phyloP scores from a whole-genome alignment of 2,113 vertebrate species.

The Procapra przewalskii region DNA sequence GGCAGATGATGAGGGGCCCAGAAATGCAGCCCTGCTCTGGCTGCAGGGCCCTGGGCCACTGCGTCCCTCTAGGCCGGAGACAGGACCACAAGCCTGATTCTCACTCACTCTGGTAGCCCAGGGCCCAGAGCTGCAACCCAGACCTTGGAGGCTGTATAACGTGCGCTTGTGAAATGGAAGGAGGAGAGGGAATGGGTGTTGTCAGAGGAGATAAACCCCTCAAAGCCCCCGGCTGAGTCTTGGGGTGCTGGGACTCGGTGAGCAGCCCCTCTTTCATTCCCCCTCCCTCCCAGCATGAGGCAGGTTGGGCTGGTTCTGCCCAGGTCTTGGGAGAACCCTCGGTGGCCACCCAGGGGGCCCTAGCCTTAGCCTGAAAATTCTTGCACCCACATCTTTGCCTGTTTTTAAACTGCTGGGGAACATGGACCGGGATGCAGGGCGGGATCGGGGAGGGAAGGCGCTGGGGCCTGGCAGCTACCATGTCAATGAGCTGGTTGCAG shows the following conservation, averaged over 20 bases:
- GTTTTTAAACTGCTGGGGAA: not conserved
- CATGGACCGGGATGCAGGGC: fast-evolving
- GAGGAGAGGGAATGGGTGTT: fast-evolving
- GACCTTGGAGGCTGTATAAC: fast-evolving
- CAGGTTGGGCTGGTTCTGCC: not conserved
- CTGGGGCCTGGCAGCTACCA: slow-evolving; percentile 69
- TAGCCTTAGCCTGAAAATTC: too few species aligned
- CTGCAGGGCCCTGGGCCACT: fast-evolving
- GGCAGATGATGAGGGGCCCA: not conserved
- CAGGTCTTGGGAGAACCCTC: not conserved
- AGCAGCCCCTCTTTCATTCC: not conserved
- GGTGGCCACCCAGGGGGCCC: not conserved
- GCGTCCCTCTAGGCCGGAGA: not conserved
- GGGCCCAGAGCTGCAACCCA: not conserved
- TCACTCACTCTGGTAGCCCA: fast-evolving
- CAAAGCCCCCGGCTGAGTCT: not conserved
- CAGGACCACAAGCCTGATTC: fast-evolving
- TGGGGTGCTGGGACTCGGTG: fast-evolving
- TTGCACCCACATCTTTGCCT: fast-evolving
- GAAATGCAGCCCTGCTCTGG: not conserved
- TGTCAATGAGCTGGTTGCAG: slow-evolving; percentile 83
- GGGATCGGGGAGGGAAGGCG: fast-evolving
- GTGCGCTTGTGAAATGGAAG: fast-evolving
- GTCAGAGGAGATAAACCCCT: not conserved
- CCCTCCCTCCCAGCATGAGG: not conserved